A percentile compares a stretch with the other conserved stretches of the same genome.
These are phyloP conservation scores for Himalopsyche anomala DNA, from an alignment of 2,888 invertebrate species.

Conservation along the genomic window DNA sequence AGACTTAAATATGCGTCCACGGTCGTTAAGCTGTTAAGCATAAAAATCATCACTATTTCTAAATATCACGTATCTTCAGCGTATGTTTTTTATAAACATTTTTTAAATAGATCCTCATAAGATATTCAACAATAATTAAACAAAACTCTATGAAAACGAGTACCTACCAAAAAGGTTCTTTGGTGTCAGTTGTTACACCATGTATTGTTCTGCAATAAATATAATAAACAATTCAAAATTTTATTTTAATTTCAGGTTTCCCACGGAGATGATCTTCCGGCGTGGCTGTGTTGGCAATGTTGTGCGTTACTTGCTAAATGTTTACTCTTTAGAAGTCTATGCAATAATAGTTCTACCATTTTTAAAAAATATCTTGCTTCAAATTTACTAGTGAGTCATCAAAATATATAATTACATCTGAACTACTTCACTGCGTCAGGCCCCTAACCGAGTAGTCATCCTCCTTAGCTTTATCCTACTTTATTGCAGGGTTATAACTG, in stretches of 20 bases:
- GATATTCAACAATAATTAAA: too few species aligned
- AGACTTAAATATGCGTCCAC: too few species aligned
- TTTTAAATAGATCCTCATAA: too few species aligned
- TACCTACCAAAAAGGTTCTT: too few species aligned
- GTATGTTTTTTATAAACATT: too few species aligned
- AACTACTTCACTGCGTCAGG: background rate
- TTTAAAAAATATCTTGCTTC: conserved; percentile 52
- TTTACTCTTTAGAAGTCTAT: conserved; percentile 51
- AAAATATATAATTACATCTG: background rate
- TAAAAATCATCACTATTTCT: too few species aligned
- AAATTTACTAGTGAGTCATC: background rate
- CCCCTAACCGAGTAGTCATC: background rate
- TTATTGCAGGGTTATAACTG: background rate
- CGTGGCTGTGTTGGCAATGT: conserved; percentile 60
- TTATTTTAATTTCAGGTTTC: conserved; percentile 37
- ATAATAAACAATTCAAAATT: background rate
- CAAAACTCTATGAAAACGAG: too few species aligned
- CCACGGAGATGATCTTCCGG: conserved; percentile 47
- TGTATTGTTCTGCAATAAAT: background rate
- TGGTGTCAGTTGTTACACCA: background rate
- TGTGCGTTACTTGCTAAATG: conserved; percentile 49
- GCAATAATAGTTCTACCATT: conserved; percentile 47
- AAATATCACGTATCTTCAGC: too few species aligned
- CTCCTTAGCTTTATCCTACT: background rate
- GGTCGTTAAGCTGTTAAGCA: too few species aligned